Base-by-base conservation (phyloP, 2,888 invertebrate genomes). In the Metalampra italica region DNA sequence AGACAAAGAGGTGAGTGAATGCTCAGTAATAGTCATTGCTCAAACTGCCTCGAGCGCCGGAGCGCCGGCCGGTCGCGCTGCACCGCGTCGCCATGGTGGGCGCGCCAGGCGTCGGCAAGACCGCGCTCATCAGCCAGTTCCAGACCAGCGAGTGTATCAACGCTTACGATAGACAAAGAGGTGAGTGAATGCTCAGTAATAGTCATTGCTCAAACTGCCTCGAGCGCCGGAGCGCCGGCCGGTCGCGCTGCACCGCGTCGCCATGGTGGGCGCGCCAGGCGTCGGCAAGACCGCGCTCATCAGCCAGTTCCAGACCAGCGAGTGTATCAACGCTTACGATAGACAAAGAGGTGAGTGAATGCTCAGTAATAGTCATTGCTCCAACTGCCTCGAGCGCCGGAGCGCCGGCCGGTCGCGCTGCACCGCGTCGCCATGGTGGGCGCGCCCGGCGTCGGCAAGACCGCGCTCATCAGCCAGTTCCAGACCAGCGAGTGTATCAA, bases 121-220 rank as follows among this genome's bases (percentile, higher is more conserved):
- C 95, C 0, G 95, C 96, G 0, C 91, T 97, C 8, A 92, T 96
- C 75, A 94, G 94, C 67, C 97, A 97, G 84, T 96, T 98, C 72
- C 96, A 96, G 91, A 97, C 97, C 51, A 97, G 96, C 62, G 97
- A 97, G 76, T 96, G 96, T 77, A 96, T 97, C 71, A 97, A 97
- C 75, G 96, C 97, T 30, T 97, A 97, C 77, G 97, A 97, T 68
- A 92, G 96, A 68, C 96, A 93, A 61, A 92, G 94, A 90, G 96
- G 96, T 83, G 9, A 61, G 77, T 70, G 22, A 11, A 29, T n/a
- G 7, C n/a, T 32, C 32, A 32, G 44, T 32, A 32, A 9, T 32
- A 22, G 5, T 22, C 22, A 22, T 5, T 22, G 22, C 5, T 5
- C 22, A 22, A 22, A 22, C 22, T 22, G 22, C 22, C 5, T 22